Conservation (phyloP, 2,113 vertebrate species). For the Smithornis capensis region DNA sequence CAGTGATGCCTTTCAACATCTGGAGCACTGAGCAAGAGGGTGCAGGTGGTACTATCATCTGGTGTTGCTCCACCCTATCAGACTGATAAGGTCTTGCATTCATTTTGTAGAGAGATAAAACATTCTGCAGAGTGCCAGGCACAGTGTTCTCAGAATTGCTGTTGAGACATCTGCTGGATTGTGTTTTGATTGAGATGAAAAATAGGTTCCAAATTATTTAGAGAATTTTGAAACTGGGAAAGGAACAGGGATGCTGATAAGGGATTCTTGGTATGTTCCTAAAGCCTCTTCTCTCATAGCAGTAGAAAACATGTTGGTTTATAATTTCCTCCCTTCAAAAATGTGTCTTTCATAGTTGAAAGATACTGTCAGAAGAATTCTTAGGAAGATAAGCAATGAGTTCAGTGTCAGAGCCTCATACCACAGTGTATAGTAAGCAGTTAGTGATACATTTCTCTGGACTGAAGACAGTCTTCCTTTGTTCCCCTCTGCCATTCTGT, state of each 20-base stretch:
- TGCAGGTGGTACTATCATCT: not conserved
- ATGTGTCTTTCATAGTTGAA: conserved; percentile 9
- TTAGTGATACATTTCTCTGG: conserved; percentile 32
- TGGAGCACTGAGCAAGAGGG: not conserved
- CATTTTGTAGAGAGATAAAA: not conserved
- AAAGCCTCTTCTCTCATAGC: not conserved
- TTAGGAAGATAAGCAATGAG: conserved; percentile 40
- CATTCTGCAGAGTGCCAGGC: not conserved
- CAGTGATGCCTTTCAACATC: not conserved
- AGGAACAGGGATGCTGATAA: not conserved
- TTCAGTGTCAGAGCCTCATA: conserved; percentile 40
- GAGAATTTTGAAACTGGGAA: not conserved
- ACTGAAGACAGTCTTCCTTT: conserved; percentile 41
- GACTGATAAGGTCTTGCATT: not conserved
- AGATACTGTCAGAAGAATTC: conserved; percentile 40
- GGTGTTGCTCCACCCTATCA: not conserved
- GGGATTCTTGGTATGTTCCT: not conserved
- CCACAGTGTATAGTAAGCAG: conserved; percentile 25
- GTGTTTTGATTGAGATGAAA: conserved; percentile 4
- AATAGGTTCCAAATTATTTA: conserved; percentile 30
- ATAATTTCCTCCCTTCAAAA: conserved; percentile 25
- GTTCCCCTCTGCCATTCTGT: conserved; percentile 6
- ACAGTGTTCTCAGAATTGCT: not conserved
- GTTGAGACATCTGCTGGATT: not conserved
- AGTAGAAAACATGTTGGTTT: conserved; percentile 8